These are phyloP conservation scores for Passer domesticus DNA, from an alignment of 2,113 vertebrate species.

Conservation along the genomic window DNA sequence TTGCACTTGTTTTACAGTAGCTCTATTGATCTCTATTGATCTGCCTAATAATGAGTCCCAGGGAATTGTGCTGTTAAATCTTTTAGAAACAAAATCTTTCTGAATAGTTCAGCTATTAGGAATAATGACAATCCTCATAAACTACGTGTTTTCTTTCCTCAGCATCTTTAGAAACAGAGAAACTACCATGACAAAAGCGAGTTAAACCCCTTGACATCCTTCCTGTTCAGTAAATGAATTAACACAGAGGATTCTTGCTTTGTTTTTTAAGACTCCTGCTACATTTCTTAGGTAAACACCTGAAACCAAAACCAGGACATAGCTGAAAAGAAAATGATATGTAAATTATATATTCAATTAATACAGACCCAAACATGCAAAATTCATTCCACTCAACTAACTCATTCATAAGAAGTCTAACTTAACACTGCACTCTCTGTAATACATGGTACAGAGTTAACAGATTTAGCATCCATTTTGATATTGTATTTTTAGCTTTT, in stretches of 20 bases:
- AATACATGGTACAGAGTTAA: not conserved
- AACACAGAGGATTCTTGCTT: not conserved
- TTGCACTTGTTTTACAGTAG: constrained; percentile 23
- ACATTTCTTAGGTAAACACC: not conserved
- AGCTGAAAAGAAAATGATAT: not conserved
- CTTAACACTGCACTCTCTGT: not conserved
- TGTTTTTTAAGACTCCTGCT: not conserved
- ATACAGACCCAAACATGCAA: not conserved
- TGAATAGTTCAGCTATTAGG: constrained; percentile 27
- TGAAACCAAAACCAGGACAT: not conserved
- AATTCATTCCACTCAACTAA: not conserved
- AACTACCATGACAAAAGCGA: not conserved
- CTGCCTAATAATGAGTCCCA: constrained; percentile 32
- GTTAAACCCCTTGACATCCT: not conserved
- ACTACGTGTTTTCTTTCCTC: not conserved
- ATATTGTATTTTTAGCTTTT: not conserved
- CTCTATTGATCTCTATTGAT: constrained; percentile 46
- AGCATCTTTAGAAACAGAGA: constrained; percentile 19
- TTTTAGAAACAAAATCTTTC: constrained; percentile 40
- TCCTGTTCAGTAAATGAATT: not conserved
- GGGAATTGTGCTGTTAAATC: constrained; percentile 24
- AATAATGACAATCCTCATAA: constrained; percentile 28
- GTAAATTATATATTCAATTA: not conserved
- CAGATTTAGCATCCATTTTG: not conserved
- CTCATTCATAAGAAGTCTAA: not conserved